phyloP scores from a whole-genome alignment of 2,888 invertebrate species.

The Belgica antarctica region DNA sequence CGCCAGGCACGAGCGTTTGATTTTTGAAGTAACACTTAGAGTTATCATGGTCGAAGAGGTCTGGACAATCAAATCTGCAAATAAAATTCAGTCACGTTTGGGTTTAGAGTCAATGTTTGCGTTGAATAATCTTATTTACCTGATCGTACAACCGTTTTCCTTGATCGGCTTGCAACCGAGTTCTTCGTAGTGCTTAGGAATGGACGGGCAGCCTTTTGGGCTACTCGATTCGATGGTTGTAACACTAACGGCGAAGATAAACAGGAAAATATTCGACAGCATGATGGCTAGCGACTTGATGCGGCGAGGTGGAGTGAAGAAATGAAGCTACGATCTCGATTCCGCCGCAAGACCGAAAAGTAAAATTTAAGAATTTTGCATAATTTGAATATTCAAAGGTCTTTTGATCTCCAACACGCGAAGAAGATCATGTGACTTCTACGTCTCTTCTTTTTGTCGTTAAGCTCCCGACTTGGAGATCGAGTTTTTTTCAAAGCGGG shows the following conservation, averaged over 20 bases:
- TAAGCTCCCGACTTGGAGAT: background rate
- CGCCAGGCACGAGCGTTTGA: background rate
- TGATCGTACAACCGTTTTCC: slow-evolving; percentile 4
- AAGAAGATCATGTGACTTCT: no score
- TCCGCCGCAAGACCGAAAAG: no score
- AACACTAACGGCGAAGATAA: background rate
- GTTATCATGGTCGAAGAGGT: background rate
- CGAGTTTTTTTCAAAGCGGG: background rate
- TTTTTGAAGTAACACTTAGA: slow-evolving; percentile 21
- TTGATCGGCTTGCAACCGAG: slow-evolving; percentile 27
- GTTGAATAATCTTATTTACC: slow-evolving; percentile 13
- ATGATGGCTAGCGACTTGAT: background rate
- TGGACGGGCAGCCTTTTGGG: background rate
- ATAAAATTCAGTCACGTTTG: background rate
- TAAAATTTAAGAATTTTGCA: slow-evolving; percentile 15
- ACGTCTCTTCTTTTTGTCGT: background rate
- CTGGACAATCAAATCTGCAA: slow-evolving; percentile 30
- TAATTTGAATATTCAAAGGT: slow-evolving; percentile 15
- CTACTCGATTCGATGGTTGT: background rate
- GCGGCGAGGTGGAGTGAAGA: background rate
- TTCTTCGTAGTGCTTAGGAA: slow-evolving; percentile 40
- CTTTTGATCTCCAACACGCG: background rate
- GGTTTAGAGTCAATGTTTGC: background rate
- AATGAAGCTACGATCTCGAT: slow-evolving; percentile 7
- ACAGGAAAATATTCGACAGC: background rate